Evolutionary conservation across 2,797 vertebrate genomes (phyloP), one percentile per base, ranked within the genome.

Genomic region (Sphenopsis melanotis): DNA sequence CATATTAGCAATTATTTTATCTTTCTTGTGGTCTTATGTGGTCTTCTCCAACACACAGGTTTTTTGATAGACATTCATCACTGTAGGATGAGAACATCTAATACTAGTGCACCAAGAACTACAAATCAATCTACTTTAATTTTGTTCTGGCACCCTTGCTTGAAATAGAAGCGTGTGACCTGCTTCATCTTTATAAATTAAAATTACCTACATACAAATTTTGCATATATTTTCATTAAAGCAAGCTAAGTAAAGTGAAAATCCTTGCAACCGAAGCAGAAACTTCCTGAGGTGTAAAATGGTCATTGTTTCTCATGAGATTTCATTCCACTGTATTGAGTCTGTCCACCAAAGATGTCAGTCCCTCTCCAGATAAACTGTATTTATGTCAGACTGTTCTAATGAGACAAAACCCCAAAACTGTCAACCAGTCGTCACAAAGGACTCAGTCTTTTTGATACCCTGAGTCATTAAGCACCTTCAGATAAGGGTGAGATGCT

Each of bases 1-100:
- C 46, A 26, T 83, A 82, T 70, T 70, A 95, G 29, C 42, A 60
- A n/a, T 39, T 60, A 84, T 69, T 83, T 93, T 87, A 64, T 56
- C 42, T 56, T 77, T 91, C 26, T 74, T 92, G 76, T 65, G 29
- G 50, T 71, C 11, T 2, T 68, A 72, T 24, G 9, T 42, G 16
- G 32, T 82, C 32, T 81, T 66, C 55, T 70, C 10, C 12, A 3
- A 44, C 11, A 69, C 1, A 11, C 7, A 30, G 12, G 6, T 9
- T 65, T 85, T 83, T 82, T 86, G 37, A 83, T 12, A 57, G 29
- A 66, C 32, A 23, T 69, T 53, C 12, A 13, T 47, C 61, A 72
- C 20, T 64, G 36, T 26, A 71, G 20, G 14, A 69, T 59, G 8
- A 61, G 17, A 81, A 79, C 19, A 52, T 50, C 30, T 89, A 78